phyloP scores from a whole-genome alignment of 2,888 invertebrate species.

The Agrilus mali region DNA sequence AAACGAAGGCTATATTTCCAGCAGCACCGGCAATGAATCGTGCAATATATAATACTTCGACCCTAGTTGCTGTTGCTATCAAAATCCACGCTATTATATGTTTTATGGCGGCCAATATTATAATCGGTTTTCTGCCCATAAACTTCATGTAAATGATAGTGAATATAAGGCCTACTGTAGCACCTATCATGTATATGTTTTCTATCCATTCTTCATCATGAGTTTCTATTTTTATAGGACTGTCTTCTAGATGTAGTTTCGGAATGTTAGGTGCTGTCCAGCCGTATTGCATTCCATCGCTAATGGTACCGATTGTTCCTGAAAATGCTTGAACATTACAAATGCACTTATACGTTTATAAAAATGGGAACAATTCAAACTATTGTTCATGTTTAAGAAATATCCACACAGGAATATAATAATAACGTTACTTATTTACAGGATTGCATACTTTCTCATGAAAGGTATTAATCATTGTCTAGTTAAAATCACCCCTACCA shows the following conservation, averaged over 20 bases:
- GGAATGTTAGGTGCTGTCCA: constrained; percentile 31
- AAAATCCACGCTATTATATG: constrained; percentile 28
- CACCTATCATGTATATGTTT: constrained; percentile 22
- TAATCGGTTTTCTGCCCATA: constrained; percentile 27
- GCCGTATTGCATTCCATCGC: constrained; percentile 34
- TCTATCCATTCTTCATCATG: constrained; percentile 22
- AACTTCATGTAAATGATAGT: constrained; percentile 26
- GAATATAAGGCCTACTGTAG: constrained; percentile 24
- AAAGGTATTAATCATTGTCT: too few relatives aligned
- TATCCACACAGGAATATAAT: too few relatives aligned
- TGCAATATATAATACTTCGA: constrained; percentile 26
- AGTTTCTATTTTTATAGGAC: constrained; percentile 22
- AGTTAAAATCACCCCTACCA: too few relatives aligned
- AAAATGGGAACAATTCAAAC: too few relatives aligned
- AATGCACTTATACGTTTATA: too few relatives aligned
- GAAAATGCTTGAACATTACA: constrained; percentile 9
- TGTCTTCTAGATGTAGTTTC: constrained; percentile 20
- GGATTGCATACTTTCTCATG: too few relatives aligned
- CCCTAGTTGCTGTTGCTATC: constrained; percentile 24
- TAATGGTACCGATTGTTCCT: constrained; percentile 29
- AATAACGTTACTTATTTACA: too few relatives aligned
- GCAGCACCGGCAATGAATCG: constrained; percentile 30
- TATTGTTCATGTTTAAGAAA: too few relatives aligned
- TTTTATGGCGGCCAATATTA: constrained; percentile 22
- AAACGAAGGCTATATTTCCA: constrained; percentile 31